Conservation (phyloP, 2,797 vertebrate species). For the Phalloptychus januarius region DNA sequence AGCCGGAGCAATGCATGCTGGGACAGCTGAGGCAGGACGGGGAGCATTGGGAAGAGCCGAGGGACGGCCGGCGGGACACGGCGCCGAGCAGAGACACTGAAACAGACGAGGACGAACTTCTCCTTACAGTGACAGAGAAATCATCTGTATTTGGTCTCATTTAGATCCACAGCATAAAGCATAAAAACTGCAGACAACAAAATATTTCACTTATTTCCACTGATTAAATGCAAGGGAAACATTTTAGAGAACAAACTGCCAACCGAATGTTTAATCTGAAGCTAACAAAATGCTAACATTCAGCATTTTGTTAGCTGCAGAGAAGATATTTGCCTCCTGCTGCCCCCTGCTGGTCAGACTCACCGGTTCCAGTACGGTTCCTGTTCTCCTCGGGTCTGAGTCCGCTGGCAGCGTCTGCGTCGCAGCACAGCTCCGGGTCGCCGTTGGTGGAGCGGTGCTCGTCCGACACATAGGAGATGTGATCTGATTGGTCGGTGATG, state of each 20-base stretch:
- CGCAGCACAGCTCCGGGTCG: conserved; percentile 85
- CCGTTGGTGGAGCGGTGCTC: conserved; percentile 79
- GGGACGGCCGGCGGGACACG: conserved; percentile 62
- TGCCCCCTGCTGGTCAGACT: not conserved
- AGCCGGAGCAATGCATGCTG: conserved; percentile 67
- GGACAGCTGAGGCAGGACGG: conserved; percentile 72
- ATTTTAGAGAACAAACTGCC: not conserved
- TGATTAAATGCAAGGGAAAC: not conserved
- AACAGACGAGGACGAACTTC: conserved; percentile 8
- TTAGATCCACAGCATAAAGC: too few species aligned
- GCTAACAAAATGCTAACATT: not conserved
- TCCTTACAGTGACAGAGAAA: too few species aligned
- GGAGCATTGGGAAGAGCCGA: conserved; percentile 70
- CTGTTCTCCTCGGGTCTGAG: conserved; percentile 68
- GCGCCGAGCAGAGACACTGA: conserved; percentile 70
- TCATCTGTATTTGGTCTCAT: too few species aligned
- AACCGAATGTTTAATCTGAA: not conserved
- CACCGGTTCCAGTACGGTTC: conserved; percentile 42
- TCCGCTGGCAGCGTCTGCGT: conserved; percentile 82
- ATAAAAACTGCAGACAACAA: not conserved
- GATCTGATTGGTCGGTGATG: conserved; percentile 83
- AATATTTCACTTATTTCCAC: not conserved
- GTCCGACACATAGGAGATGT: conserved; percentile 85
- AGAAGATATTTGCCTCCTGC: too few species aligned
- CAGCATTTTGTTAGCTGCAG: not conserved